These are phyloP conservation scores for Chymomyza caudatula DNA, from an alignment of 2,888 invertebrate genomes.

Conservation along the genomic window DNA sequence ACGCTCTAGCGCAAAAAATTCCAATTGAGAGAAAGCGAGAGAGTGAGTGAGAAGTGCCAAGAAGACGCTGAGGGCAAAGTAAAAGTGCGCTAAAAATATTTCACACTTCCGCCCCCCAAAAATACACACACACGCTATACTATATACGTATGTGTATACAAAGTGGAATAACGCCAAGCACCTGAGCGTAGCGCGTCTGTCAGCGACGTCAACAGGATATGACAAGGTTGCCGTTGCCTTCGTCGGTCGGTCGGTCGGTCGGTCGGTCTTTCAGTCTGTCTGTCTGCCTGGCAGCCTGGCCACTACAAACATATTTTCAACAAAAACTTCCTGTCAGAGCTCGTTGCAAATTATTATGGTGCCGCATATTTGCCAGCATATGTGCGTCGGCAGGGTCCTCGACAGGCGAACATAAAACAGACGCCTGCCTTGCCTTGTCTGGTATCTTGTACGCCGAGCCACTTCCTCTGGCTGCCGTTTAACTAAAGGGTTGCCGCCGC, in stretches of 20 bases:
- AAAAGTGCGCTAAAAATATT: constrained; percentile 53
- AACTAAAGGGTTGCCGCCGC: constrained; percentile 7
- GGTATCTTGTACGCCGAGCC: neutral
- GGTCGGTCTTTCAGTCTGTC: neutral
- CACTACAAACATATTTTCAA: constrained; percentile 36
- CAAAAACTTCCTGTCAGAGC: constrained; percentile 52
- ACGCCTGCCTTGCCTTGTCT: constrained; percentile 1
- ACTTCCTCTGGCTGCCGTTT: neutral
- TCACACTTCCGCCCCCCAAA: constrained; percentile 57
- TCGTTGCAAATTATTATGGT: constrained; percentile 46
- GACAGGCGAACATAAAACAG: constrained; percentile 38
- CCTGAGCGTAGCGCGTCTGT: constrained; percentile 34
- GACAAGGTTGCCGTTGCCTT: constrained; percentile 42
- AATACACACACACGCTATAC: no score
- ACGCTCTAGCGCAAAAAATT: constrained; percentile 69
- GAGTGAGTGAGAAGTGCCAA: constrained; percentile 24
- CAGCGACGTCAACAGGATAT: constrained; percentile 64
- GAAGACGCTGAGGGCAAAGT: constrained; percentile 2
- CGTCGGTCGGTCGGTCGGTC: neutral
- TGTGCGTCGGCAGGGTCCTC: constrained; percentile 31
- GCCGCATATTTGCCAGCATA: constrained; percentile 13
- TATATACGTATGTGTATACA: neutral
- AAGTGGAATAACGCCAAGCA: constrained; percentile 32
- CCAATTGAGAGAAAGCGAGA: no score
- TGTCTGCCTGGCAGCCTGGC: constrained; percentile 13